These are phyloP conservation scores for Tanypteryx hageni DNA, from an alignment of 2,888 invertebrate genomes.

Conservation along the genomic window DNA sequence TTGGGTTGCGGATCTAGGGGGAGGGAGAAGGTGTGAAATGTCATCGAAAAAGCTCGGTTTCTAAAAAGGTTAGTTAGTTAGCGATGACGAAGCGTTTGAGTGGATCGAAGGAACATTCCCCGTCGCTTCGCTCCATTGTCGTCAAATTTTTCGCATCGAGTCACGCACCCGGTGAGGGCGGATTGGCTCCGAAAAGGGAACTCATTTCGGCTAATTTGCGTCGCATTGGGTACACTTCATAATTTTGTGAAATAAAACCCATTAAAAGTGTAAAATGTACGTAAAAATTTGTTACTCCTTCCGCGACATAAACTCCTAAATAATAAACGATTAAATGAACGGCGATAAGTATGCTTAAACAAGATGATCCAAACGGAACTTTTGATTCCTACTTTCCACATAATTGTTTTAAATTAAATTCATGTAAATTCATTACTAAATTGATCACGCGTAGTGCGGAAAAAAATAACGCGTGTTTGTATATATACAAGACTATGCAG, in stretches of 20 bases:
- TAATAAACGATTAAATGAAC: no score
- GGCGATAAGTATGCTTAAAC: no score
- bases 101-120: background rate
- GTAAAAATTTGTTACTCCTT: no score
- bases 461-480: no score
- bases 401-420: no score
- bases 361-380: no score
- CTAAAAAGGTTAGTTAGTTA: slow-evolving; percentile 23
- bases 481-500: no score
- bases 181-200: background rate
- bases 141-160: slow-evolving; percentile 17
- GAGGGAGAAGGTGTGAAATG: background rate
- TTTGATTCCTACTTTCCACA: no score
- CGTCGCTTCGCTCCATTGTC: background rate
- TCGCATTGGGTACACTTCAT: background rate
- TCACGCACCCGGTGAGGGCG: background rate
- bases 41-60: slow-evolving; percentile 23
- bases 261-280: no score
- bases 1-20: background rate
- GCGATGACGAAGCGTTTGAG: slow-evolving; percentile 1
- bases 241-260: background rate
- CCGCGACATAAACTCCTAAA: no score
- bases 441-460: no score
- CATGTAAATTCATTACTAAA: no score
- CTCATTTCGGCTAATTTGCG: background rate